Evolutionary conservation across 2,888 invertebrate species (phyloP), one percentile per base, ranked within the genome.

Genomic region (Parthenolecanium corni): DNA sequence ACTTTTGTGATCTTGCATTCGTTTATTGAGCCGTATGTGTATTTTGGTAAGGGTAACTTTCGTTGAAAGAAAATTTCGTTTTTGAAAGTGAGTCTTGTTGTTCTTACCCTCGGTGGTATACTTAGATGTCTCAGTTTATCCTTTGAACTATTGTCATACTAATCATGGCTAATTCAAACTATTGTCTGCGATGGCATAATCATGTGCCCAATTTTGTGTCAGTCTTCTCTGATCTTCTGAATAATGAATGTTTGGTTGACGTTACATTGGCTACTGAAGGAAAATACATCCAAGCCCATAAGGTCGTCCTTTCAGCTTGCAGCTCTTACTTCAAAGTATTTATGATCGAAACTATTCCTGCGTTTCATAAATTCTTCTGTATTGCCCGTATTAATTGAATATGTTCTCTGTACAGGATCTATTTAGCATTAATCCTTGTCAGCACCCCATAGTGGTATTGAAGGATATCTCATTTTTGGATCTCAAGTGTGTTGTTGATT

Each of bases 141-240:
- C 47, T n/a, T 38, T 49, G 49, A 25, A 23, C 31, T 23, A n/a
- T 24, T 5, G 44, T 44, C 42, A 1, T 16, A 44, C 2, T 18
- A 14, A 36, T 16, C 61, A 85, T 82, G 84, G 77, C 80, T 67
- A 78, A 80, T 71, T 86, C 87, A 73, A 86, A 88, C 71, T 88
- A 86, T 72, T 87, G 87, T 71, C 76, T 88, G 69, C 76, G 90
- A 70, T 92, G 92, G 92, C 92, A 92, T 76, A 90, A 91, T 78
- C 91, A 92, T 78, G 90, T 90, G 73, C 89, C 89, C 57, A 92
- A 92, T 75, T 88, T 92, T 74, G 89, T 91, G 71, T 87, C 88
- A 9, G 89, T 89, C 71, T 90, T 92, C 75, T 87, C 89, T 47
- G 84, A 83, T 69, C 78, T 92, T 68, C 77, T 91, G 67, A 86